A percentile compares a stretch with the other conserved stretches of the same genome.
Evolutionary conservation across 2,888 invertebrate species (phyloP).

Genomic region (Nycteola revayana): DNA sequence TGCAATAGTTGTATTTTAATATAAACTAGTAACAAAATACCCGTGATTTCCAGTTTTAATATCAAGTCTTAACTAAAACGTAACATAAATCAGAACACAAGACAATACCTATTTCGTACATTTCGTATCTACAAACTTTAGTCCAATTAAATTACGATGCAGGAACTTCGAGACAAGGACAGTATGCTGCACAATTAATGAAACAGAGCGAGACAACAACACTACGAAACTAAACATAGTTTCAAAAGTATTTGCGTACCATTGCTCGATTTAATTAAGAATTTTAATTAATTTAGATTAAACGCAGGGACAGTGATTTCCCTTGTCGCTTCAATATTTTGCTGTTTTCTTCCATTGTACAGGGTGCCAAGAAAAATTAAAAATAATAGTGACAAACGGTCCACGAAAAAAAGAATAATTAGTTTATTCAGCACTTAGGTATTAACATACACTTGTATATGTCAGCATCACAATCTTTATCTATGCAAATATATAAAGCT

Average conservation of each 20-base stretch:
- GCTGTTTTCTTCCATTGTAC: no score
- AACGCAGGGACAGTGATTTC: conserved; percentile 23
- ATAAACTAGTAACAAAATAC: no score
- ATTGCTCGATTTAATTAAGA: conserved; percentile 45
- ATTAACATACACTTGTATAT: no score
- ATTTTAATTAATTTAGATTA: conserved; percentile 49
- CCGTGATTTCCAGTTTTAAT: no score
- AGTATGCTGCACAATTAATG: conserved; percentile 1
- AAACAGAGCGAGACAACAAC: conserved; percentile 4
- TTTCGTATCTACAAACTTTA: conserved; percentile 17
- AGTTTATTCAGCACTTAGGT: no score
- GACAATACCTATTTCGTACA: conserved; percentile 4
- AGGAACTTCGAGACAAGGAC: conserved; percentile 5
- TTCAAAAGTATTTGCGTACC: conserved; percentile 20
- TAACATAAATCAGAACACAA: conserved; percentile 2
- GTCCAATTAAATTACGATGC: conserved; percentile 13
- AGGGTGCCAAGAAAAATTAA: no score
- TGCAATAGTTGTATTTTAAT: no score
- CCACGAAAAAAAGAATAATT: no score
- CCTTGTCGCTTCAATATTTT: conserved; percentile 9
- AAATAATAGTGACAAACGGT: no score
- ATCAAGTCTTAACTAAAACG: no score
- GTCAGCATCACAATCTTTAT: no score
- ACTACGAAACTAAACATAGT: conserved; percentile 23
- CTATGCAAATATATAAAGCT: no score